Evolutionary conservation across 1,140 invertebrate genomes (phyloP), one percentile per base, ranked within the genome.

Genomic region (Drosophila willistoni): DNA sequence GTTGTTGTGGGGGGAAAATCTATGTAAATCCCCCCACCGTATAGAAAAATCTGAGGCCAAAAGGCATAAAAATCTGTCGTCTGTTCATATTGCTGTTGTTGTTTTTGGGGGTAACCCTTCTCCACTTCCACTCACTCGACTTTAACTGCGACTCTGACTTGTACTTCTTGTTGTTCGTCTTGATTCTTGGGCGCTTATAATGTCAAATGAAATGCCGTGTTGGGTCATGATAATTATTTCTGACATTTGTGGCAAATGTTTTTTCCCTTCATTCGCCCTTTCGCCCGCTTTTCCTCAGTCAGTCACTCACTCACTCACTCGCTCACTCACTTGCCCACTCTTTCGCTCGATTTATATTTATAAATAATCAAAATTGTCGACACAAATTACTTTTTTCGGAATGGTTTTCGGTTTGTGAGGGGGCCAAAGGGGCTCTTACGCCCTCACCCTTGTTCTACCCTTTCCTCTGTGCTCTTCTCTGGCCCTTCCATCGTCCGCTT

Each of bases 231-330:
- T 89, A 84, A 87, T 87, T 87, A 87, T 87, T 87, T 87, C 61
- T 89, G 83, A 87, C 83, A 87, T 87, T 87, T 87, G 83, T 89
- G 83, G 83, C 84, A 87, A 87, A 87, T 87, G 83, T 89, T 81
- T 64, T 41, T 56, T 60, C 12, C 12, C 36, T 13, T 36, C 7
- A 9, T 36, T 36, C 29, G n/a, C 64, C 39, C 51, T 55, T 41
- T 54, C 51, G 36, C 29, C 33, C 41, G 29, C 55, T 36, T 14
- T 1, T 17, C 34, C 1, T 12, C 34, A 29, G 5, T 29, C 6
- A 29, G 5, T 10, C 44, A 7, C 5, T 51, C 34, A 12, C 61
- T 17, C 51, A 41, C 19, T n/a, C n/a, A n/a, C n/a, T n/a, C n/a
- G n/a, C n/a, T n/a, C n/a, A n/a, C 47, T 34, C 34, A 25, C 34